Base-by-base conservation (phyloP, 2,797 vertebrate species). In the Gymnopithys bicolor region DNA sequence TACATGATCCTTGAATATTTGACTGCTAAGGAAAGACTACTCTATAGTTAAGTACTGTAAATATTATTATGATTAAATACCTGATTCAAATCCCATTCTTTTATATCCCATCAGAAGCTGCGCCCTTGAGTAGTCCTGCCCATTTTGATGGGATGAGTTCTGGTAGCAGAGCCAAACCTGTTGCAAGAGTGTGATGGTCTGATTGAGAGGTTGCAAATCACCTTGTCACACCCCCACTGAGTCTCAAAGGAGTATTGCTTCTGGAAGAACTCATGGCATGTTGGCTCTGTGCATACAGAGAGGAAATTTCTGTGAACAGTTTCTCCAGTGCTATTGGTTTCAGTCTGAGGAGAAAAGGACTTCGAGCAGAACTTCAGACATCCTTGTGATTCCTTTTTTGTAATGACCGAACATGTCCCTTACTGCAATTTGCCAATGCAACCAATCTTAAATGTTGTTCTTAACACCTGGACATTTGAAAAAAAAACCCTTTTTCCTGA, bases 311-410 rank as follows among this genome's bases (percentile, higher is more conserved):
- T 35, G 30, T 58, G 19, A 23, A n/a, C 41, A 49, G 17, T 74
- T 95, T 92, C 63, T 78, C 39, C 43, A 58, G 43, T 85, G 30
- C 49, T 86, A 5, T 41, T 81, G 6, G 3, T 88, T 86, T 84
- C 43, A 56, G 28, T 88, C 11, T 49, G 39, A 32, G 66, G 21
- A 86, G 51, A 66, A 81, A 78, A 81, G 46, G 19, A 9, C 46
- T 84, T 66, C 19, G 73, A 52, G 51, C 3, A 62, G 55, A 94
- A 49, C 39, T 58, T 71, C 1, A 5, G 21, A 5, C 35, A 45
- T 48, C 7, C 2, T 22, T 0, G 0, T 22, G 7, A 30, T 71
- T 81, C 17, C 10, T 24, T 76, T 82, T 82, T 62, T 48, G 15
- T 19, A 33, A 49, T 18, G 33, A 32, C 23, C 9, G 11, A 77